Conservation (phyloP, 2,888 invertebrate genomes). For the Rugalucina vietnamica region DNA sequence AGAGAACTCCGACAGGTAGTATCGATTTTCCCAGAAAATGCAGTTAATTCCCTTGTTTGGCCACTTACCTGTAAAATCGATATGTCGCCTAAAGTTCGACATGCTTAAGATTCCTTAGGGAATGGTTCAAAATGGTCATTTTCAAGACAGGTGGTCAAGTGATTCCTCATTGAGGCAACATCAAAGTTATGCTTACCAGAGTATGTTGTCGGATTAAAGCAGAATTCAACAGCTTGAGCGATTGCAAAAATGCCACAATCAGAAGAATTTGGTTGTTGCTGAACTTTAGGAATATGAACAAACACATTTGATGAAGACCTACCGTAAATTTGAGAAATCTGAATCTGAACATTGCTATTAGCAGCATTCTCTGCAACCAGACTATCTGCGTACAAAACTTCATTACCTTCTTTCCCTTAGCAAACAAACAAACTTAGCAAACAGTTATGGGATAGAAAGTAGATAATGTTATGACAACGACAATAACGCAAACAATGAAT, state of each 20-base stretch:
- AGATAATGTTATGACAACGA: no score
- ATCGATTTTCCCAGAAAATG: no score
- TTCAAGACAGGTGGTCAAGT: not conserved
- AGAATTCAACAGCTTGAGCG: not conserved
- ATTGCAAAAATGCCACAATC: not conserved
- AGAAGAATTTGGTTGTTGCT: not conserved
- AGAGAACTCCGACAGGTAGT: no score
- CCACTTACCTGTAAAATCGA: no score
- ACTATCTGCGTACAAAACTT: not conserved
- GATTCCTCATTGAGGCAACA: not conserved
- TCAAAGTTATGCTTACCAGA: not conserved
- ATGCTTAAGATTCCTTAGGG: not conserved
- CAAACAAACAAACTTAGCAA: no score
- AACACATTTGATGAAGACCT: not conserved
- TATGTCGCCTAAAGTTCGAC: no score
- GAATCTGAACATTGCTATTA: slow-evolving; percentile 9
- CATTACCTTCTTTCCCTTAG: not conserved
- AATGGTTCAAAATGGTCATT: not conserved
- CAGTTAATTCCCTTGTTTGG: no score
- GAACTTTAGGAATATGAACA: not conserved
- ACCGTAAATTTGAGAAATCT: not conserved
- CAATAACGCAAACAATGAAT: no score
- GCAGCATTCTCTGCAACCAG: not conserved
- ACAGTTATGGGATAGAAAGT: no score
- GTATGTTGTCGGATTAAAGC: not conserved